A percentile compares a stretch with the other conserved stretches of the same genome.
These are phyloP conservation scores for Molothrus aeneus DNA, from an alignment of 2,797 vertebrate species.

Conservation along the genomic window DNA sequence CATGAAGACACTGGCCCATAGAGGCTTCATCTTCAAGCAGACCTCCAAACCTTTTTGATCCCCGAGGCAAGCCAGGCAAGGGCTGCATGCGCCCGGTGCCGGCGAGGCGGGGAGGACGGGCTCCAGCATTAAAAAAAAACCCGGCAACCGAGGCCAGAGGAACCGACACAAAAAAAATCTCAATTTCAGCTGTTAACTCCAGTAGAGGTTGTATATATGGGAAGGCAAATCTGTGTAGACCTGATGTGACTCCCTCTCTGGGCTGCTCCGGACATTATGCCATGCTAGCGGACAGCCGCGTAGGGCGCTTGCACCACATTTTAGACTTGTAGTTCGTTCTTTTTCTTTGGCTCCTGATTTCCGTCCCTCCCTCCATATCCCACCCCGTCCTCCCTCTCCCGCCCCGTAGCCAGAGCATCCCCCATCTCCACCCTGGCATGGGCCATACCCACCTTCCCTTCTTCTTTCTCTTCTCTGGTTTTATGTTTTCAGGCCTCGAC, in stretches of 20 bases:
- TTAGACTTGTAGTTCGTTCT: slow-evolving; percentile 73
- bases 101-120: slow-evolving; percentile 68
- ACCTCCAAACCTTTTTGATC: slow-evolving; percentile 84
- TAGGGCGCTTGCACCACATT: slow-evolving; percentile 72
- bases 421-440: slow-evolving; percentile 46
- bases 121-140: slow-evolving; percentile 61
- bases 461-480: slow-evolving; percentile 65
- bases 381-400: slow-evolving; percentile 43
- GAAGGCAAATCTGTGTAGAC: slow-evolving; percentile 76
- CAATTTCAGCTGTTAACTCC: slow-evolving; percentile 74
- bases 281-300: slow-evolving; percentile 71
- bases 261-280: slow-evolving; percentile 73
- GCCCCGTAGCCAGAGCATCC: slow-evolving; percentile 56
- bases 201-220: slow-evolving; percentile 77
- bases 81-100: slow-evolving; percentile 73
- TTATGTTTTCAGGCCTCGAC: slow-evolving; percentile 55
- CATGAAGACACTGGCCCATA: slow-evolving; percentile 84
- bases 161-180: slow-evolving; percentile 69
- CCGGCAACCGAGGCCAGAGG: slow-evolving; percentile 71
- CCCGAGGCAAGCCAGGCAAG: slow-evolving; percentile 78
- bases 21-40: slow-evolving; percentile 86
- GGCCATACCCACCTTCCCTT: slow-evolving; percentile 48
- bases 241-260: slow-evolving; percentile 76
- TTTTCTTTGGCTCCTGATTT: slow-evolving; percentile 70
- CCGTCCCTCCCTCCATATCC: slow-evolving; percentile 49